A percentile compares a stretch with the other conserved stretches of the same genome.
These are phyloP conservation scores for Vidua chalybeata DNA, from an alignment of 2,113 vertebrate species.

Conservation along the genomic window DNA sequence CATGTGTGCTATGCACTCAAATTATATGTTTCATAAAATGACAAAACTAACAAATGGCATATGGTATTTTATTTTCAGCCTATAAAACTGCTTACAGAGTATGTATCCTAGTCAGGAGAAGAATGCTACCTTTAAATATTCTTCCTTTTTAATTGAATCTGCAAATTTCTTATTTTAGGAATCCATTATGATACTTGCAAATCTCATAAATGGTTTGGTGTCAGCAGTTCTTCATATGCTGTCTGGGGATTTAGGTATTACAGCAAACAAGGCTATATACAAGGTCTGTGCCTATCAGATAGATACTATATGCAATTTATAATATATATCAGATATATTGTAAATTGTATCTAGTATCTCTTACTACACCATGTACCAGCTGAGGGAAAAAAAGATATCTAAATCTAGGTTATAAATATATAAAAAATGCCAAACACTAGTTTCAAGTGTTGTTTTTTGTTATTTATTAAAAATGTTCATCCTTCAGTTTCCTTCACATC, in stretches of 20 bases:
- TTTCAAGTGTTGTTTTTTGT: background rate
- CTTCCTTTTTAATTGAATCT: background rate
- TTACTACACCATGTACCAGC: background rate
- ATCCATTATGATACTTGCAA: background rate
- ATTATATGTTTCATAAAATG: background rate
- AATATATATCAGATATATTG: background rate
- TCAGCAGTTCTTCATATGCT: background rate
- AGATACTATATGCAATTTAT: too few species aligned
- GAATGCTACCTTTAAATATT: background rate
- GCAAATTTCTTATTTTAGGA: background rate
- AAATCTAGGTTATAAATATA: background rate
- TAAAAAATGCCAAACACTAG: background rate
- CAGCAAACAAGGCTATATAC: background rate
- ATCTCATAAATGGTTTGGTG: background rate
- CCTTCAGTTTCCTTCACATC: background rate
- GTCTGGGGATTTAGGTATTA: background rate
- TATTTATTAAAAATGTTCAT: background rate
- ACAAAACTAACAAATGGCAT: background rate
- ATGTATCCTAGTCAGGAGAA: background rate
- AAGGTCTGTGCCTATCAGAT: background rate
- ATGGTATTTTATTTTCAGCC: background rate
- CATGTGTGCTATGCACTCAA: background rate
- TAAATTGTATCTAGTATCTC: background rate
- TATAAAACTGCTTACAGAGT: background rate
- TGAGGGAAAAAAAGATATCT: background rate